A percentile compares a stretch with the other conserved stretches of the same genome.
These are phyloP conservation scores for Zaprionus davidi DNA, from an alignment of 1,140 invertebrate genomes.

Conservation along the genomic window DNA sequence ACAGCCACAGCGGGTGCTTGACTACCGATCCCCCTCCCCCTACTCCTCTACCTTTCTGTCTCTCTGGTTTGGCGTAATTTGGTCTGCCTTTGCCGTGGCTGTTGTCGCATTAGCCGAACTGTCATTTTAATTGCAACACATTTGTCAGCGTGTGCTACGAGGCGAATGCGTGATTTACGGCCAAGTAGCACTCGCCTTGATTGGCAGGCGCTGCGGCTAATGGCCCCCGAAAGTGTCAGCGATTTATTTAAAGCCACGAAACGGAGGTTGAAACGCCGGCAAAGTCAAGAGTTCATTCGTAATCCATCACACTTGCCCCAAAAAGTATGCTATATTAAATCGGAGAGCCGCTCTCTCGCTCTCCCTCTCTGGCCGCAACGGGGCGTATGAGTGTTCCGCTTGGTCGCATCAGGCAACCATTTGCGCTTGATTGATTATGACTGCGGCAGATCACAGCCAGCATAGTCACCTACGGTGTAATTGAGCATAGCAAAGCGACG, in stretches of 20 bases:
- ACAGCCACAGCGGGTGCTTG: constrained; percentile 46
- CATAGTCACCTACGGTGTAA: constrained; percentile 48
- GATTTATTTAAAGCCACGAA: constrained; percentile 32
- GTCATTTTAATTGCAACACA: constrained; percentile 67
- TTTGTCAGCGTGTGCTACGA: constrained; percentile 42
- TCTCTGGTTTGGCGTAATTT: constrained; percentile 4
- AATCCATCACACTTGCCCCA: constrained; percentile 10
- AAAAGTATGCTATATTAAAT: constrained; percentile 18
- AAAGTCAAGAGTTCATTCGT: constrained; percentile 16
- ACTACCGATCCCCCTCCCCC: neutral
- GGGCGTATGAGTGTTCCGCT: constrained; percentile 11
- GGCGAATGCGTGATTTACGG: constrained; percentile 45
- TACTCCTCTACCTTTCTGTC: no score
- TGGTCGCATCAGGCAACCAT: neutral
- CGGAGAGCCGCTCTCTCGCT: neutral
- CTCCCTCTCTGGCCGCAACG: neutral
- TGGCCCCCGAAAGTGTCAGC: constrained; percentile 33
- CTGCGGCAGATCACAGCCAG: constrained; percentile 27
- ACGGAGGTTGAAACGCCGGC: constrained; percentile 8
- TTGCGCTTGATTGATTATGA: constrained; percentile 39
- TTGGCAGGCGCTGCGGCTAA: constrained; percentile 40
- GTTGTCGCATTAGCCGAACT: constrained; percentile 66
- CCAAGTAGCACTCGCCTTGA: constrained; percentile 28
- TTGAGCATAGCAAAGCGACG: constrained; percentile 38
- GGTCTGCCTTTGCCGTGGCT: constrained; percentile 19